These are phyloP conservation scores for Phataginus tetradactyla DNA, from an alignment of 2,797 vertebrate species.

Conservation along the genomic window DNA sequence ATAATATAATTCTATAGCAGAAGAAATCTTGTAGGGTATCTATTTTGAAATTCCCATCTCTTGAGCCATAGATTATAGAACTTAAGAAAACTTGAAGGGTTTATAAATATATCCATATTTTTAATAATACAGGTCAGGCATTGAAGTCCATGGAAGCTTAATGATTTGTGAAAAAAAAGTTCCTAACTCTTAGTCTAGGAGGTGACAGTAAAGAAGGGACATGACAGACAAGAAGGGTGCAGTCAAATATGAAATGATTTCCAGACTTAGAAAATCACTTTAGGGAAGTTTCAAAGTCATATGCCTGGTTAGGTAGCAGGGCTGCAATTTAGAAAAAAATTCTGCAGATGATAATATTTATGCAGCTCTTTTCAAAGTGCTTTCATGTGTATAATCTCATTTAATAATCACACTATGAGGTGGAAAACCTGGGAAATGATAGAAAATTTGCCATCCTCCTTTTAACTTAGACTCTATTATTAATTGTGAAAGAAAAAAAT, in stretches of 20 bases:
- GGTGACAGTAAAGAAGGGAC: not conserved
- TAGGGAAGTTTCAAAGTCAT: not conserved
- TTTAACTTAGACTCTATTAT: constrained; percentile 53
- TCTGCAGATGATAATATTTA: constrained; percentile 42
- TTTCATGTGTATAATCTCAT: constrained; percentile 43
- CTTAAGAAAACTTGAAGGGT: not conserved
- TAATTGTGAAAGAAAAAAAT: constrained; percentile 32
- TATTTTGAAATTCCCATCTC: not conserved
- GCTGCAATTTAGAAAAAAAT: not conserved
- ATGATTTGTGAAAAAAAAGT: not conserved
- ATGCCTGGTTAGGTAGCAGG: not conserved
- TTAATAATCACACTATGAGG: constrained; percentile 32
- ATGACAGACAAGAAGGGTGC: not conserved
- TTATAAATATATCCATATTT: not conserved
- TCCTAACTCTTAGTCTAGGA: not conserved
- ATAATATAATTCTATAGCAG: not conserved
- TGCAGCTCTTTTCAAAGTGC: constrained; percentile 5
- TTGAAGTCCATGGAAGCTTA: not conserved
- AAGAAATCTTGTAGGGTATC: not conserved
- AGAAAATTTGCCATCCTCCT: not conserved
- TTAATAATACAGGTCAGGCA: not conserved
- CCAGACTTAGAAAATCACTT: not conserved
- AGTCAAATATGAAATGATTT: not conserved
- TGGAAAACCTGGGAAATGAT: constrained; percentile 27
- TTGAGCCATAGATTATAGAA: not conserved